phyloP scores from a whole-genome alignment of 53 echinoderm and acorn worm genomes.

The Henricia sp. region DNA sequence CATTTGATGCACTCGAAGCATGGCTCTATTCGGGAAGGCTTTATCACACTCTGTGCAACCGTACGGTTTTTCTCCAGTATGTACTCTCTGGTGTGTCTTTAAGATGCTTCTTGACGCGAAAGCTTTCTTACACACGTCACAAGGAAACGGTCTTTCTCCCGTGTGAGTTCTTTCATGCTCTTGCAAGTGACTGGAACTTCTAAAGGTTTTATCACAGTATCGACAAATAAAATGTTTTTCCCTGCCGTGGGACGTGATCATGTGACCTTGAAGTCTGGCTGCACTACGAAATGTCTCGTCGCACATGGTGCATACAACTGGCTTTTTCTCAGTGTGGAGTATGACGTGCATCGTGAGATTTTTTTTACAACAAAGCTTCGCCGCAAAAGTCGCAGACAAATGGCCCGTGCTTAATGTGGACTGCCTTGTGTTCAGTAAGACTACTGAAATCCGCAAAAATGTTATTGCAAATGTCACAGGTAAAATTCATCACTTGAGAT shows the following conservation, averaged over 20 bases:
- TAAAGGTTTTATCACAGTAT: background rate
- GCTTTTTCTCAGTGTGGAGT: constrained; percentile 69
- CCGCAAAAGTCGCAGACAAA: constrained; percentile 83
- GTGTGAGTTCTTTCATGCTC: constrained; percentile 6
- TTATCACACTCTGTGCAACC: constrained; percentile 6
- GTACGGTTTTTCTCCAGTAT: background rate
- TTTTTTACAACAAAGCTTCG: constrained; percentile 74
- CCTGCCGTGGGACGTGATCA: constrained; percentile 49
- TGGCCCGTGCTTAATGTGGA: constrained; percentile 71
- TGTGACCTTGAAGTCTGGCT: constrained; percentile 70
- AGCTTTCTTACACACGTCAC: constrained; percentile 3
- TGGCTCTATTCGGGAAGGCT: background rate
- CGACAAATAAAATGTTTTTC: background rate
- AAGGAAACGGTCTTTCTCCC: background rate
- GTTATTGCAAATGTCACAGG: background rate
- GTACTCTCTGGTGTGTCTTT: background rate
- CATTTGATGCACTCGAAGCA: background rate
- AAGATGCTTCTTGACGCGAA: background rate
- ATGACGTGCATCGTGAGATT: constrained; percentile 69
- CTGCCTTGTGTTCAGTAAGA: background rate
- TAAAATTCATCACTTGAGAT: background rate
- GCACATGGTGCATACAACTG: constrained; percentile 16
- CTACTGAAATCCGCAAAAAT: background rate
- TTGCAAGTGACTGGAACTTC: background rate
- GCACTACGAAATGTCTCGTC: constrained; percentile 9